Percentiles rank a stretch among this genome's conserved stretches.
These are phyloP conservation scores for Xestobium rufovillosum DNA, from an alignment of 2,888 invertebrate species.

Conservation along the genomic window DNA sequence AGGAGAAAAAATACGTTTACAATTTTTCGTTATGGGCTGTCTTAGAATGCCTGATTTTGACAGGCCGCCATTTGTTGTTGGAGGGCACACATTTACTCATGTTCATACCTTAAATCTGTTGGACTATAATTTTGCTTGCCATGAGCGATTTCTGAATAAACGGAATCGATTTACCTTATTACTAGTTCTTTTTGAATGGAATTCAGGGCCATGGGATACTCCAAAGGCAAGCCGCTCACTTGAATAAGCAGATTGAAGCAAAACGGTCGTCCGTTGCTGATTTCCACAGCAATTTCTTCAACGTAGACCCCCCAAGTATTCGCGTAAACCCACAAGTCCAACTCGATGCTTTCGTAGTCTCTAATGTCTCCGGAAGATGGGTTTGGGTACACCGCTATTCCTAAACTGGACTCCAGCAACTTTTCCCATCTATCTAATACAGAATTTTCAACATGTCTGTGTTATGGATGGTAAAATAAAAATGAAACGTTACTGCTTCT, in stretches of 20 bases:
- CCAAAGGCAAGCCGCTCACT: slow-evolving; percentile 38
- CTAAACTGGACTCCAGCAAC: slow-evolving; percentile 28
- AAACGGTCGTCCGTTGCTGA: slow-evolving; percentile 37
- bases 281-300: slow-evolving; percentile 40
- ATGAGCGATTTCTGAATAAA: no score
- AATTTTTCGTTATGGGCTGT: no score
- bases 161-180: no score
- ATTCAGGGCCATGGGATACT: slow-evolving; percentile 37
- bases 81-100: no score
- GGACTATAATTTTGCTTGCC: no score
- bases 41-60: no score
- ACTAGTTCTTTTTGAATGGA: slow-evolving; percentile 29
- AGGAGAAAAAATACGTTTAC: no score
- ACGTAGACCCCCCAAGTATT: slow-evolving; percentile 45
- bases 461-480: no score
- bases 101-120: no score
- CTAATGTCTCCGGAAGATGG: slow-evolving; percentile 27
- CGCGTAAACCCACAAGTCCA: slow-evolving; percentile 40
- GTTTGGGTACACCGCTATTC: slow-evolving; percentile 36
- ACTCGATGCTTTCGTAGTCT: slow-evolving; percentile 27
- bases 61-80: no score
- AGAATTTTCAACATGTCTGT: no score
- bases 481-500: no score
- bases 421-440: slow-evolving; percentile 31
- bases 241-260: slow-evolving; percentile 37